Evolutionary conservation across 2,888 invertebrate species (phyloP), one percentile per base, ranked within the genome.

Genomic region (Piscicola geometra): DNA sequence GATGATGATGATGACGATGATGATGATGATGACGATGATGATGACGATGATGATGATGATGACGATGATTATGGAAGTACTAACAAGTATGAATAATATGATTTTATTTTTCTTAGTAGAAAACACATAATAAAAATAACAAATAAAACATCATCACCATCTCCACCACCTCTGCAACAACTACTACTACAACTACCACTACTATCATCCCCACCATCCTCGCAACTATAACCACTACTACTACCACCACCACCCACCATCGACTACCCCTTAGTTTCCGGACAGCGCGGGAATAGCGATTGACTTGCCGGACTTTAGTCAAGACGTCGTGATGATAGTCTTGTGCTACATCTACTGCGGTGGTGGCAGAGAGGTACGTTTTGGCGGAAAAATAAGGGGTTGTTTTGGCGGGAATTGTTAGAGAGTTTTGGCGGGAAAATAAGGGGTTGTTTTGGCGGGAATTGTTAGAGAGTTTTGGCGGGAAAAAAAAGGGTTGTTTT

Each of bases 271-370:
- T 28, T 32, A 76, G 76, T 76, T 73, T 68, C 76, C 76, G 52
- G 73, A 72, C 33, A 71, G 76, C 32, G 76, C 71, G 33, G 73
- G 67, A 36, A 71, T 76, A 28, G 71, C 76, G 12, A 76, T 76
- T 32, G 76, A 76, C 47, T 52, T 76, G 28, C 72, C 76, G 18
- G 76, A 76, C 41, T 76, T 76, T 50, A 66, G 60, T 15, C 67
- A 71, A 50, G 76, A 76, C 33, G 71, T 76, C 21, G 73, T 76
- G 12, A 73, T 73, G 73, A 72, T 72, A 47, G 72, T 76, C 33
- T 66, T 76, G 56, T 68, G 71, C 36, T 76, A 71, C 50, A 72
- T 76, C 36, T 76, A 76, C 60, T 71, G 71, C 35, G 71, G 73
- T 15, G 73, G 73, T 35, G 73, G 73, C 18, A 64, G 73, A 30